phyloP scores from a whole-genome alignment of 2,888 invertebrate genomes.

The Argyresthia goedartella region DNA sequence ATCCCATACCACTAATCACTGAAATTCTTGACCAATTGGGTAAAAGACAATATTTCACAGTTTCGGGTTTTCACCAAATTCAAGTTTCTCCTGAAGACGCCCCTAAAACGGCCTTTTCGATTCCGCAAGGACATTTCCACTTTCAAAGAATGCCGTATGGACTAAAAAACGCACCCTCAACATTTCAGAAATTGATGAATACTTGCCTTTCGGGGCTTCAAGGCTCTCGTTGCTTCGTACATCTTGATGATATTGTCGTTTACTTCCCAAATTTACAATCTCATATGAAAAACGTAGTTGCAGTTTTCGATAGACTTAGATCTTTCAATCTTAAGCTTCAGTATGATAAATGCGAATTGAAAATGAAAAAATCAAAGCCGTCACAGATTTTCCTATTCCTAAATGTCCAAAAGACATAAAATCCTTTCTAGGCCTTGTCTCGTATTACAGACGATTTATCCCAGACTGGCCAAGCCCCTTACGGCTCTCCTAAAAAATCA shows the following conservation, averaged over 20 bases:
- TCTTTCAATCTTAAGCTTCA: not conserved
- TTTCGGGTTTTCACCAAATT: too few species aligned
- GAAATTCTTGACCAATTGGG: too few species aligned
- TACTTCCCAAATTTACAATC: too few species aligned
- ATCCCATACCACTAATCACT: constrained; percentile 10
- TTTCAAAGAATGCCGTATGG: constrained; percentile 11
- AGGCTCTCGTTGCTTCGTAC: too few species aligned
- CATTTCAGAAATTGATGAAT: constrained; percentile 16
- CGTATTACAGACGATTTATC: constrained; percentile 11
- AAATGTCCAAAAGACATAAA: not conserved
- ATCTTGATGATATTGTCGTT: too few species aligned
- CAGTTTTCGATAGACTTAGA: not conserved
- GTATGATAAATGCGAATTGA: not conserved
- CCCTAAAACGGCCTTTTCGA: constrained; percentile 11
- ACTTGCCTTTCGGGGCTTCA: too few species aligned
- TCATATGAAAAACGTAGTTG: too few species aligned
- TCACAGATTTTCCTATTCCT: not conserved
- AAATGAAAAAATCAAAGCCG: not conserved
- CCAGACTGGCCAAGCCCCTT: not conserved
- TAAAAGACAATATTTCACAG: too few species aligned
- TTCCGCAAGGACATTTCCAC: constrained; percentile 8
- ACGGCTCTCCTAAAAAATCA: not conserved
- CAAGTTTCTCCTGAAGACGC: too few species aligned
- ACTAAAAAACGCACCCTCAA: constrained; percentile 10
- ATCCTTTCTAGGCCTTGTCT: constrained; percentile 10